Percentiles rank a stretch among this genome's conserved stretches.
These are phyloP conservation scores for Buathra laborator DNA, from an alignment of 2,888 invertebrate genomes.

Conservation along the genomic window DNA sequence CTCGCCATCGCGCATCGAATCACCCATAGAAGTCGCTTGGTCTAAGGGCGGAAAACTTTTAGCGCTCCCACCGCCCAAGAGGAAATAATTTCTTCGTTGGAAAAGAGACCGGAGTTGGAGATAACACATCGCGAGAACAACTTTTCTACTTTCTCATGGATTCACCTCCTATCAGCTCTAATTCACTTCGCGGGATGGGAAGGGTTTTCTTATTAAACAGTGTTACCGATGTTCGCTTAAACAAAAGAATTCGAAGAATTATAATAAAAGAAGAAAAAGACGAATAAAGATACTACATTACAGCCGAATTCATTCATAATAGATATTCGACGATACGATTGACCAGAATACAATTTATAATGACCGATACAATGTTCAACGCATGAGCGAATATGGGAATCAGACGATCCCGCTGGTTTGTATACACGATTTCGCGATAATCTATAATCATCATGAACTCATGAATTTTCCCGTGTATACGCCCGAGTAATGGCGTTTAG, in stretches of 20 bases:
- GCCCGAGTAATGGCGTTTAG: conserved; percentile 68
- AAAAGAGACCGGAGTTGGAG: conserved; percentile 66
- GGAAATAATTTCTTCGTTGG: conserved; percentile 75
- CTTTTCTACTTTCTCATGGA: conserved; percentile 63
- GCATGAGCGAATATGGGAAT: conserved; percentile 64
- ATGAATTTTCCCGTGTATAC: conserved; percentile 62
- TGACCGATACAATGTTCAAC: conserved; percentile 54
- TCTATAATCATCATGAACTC: conserved; percentile 63
- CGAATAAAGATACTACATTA: background rate
- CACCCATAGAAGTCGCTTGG: conserved; percentile 32
- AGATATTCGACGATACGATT: conserved; percentile 35
- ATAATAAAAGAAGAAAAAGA: background rate
- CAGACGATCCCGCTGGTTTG: conserved; percentile 45
- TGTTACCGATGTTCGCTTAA: conserved; percentile 19
- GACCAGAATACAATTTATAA: conserved; percentile 53
- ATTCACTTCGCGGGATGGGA: conserved; percentile 57
- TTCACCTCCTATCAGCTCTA: conserved; percentile 57
- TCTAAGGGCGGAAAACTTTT: conserved; percentile 57
- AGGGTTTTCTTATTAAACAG: conserved; percentile 53
- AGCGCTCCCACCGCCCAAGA: conserved; percentile 46
- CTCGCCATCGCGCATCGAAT: conserved; percentile 50
- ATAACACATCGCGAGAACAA: conserved; percentile 63
- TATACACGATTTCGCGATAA: conserved; percentile 60
- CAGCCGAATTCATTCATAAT: conserved; percentile 17
- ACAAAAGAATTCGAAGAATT: background rate